These are phyloP conservation scores for Eledone cirrhosa DNA, from an alignment of 2,888 invertebrate species.

Conservation along the genomic window DNA sequence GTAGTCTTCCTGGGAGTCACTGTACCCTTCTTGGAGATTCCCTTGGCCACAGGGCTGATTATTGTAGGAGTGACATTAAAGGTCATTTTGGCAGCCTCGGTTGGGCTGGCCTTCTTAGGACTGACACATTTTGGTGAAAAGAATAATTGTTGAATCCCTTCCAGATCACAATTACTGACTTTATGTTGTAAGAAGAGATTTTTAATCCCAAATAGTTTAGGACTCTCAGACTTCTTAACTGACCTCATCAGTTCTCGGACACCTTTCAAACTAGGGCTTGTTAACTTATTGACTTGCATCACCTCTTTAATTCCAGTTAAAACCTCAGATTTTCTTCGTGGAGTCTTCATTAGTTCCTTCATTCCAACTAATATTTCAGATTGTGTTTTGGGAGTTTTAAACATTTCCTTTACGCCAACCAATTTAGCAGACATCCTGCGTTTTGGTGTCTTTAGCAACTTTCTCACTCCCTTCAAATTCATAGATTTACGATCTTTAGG, in stretches of 20 bases:
- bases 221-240: background rate
- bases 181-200: background rate
- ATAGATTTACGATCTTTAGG: constrained; percentile 31
- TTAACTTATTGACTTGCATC: background rate
- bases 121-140: too few relatives aligned
- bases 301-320: background rate
- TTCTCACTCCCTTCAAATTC: constrained; percentile 31
- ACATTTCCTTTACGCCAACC: background rate
- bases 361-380: background rate
- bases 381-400: background rate
- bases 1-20: too few relatives aligned
- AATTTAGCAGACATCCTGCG: background rate
- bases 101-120: too few relatives aligned
- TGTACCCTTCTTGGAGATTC: too few relatives aligned
- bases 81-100: too few relatives aligned
- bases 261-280: background rate
- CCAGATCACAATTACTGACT: too few relatives aligned
- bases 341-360: background rate
- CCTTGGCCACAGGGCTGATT: too few relatives aligned
- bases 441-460: constrained; percentile 36
- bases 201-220: background rate
- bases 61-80: too few relatives aligned
- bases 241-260: background rate
- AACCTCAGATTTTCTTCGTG: background rate
- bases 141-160: too few relatives aligned